Percentiles rank a stretch among this genome's conserved stretches.
Evolutionary conservation across 2,113 vertebrate species (phyloP).

Genomic region (Gymnobelideus leadbeateri): DNA sequence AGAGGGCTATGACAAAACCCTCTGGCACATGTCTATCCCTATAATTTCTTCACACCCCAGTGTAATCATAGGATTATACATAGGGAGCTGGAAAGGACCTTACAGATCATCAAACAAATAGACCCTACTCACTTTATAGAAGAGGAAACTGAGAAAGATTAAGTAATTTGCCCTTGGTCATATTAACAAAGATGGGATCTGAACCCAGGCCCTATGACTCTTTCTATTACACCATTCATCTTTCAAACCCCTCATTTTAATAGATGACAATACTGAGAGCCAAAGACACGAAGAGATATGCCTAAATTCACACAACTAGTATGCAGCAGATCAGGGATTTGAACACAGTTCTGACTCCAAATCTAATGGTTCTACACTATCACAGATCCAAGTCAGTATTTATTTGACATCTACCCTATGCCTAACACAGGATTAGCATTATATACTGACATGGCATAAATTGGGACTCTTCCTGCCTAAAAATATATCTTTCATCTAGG

Average conservation of each 20-base stretch:
- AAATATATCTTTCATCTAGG: background rate
- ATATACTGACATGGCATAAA: background rate
- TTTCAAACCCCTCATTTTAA: background rate
- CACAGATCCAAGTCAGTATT: background rate
- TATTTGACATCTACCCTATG: background rate
- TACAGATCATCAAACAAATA: background rate
- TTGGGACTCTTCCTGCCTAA: background rate
- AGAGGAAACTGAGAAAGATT: background rate
- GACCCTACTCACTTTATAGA: background rate
- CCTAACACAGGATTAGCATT: background rate
- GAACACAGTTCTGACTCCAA: background rate
- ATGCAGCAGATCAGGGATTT: background rate
- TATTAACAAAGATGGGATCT: background rate
- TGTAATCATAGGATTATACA: background rate
- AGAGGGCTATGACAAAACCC: background rate
- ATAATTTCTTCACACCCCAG: background rate
- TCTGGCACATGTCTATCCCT: background rate
- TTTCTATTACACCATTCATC: background rate
- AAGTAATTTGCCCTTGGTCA: background rate
- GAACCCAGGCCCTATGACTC: constrained; percentile 16
- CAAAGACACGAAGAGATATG: background rate
- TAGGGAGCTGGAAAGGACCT: background rate
- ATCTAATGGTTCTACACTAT: background rate
- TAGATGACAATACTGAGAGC: background rate
- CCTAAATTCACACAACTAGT: background rate